Percentiles rank a stretch among this genome's conserved stretches.
These are phyloP conservation scores for Sander vitreus DNA, from an alignment of 2,113 vertebrate genomes.

Conservation along the genomic window DNA sequence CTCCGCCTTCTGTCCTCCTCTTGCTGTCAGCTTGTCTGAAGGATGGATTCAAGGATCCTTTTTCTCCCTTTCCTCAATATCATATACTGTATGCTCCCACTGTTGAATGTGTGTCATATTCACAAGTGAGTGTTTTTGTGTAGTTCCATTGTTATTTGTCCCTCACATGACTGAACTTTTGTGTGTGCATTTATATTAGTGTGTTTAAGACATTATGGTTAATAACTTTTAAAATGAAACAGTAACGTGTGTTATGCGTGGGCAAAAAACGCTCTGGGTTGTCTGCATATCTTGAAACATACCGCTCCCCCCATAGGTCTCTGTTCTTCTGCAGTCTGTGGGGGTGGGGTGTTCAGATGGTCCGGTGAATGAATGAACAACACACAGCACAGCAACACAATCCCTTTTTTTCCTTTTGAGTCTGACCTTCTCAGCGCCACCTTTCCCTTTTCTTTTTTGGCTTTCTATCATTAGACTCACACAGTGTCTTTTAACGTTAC, in stretches of 20 bases:
- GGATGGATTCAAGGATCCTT: slow-evolving; percentile 63
- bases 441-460: too few species aligned
- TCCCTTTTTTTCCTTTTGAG: too few species aligned
- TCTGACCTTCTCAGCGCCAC: too few species aligned
- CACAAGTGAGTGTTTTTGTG: not conserved
- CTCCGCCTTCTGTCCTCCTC: slow-evolving; percentile 69
- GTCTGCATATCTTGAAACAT: too few species aligned
- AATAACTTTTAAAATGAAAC: not conserved
- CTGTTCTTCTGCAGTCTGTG: too few species aligned
- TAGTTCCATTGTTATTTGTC: not conserved
- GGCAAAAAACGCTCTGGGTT: too few species aligned
- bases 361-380: too few species aligned
- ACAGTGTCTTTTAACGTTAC: too few species aligned
- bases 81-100: slow-evolving; percentile 14
- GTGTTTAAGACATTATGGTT: not conserved
- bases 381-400: too few species aligned
- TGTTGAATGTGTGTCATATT: slow-evolving; percentile 30
- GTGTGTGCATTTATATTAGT: not conserved
- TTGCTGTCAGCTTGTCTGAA: slow-evolving; percentile 66
- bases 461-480: too few species aligned
- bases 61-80: slow-evolving; percentile 50
- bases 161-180: not conserved
- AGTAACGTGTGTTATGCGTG: not conserved
- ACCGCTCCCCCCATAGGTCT: too few species aligned
- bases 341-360: too few species aligned